Percentiles rank a stretch among this genome's conserved stretches.
Conservation (phyloP, 1,140 invertebrate genomes). For the Neotoxoptera formosana region DNA sequence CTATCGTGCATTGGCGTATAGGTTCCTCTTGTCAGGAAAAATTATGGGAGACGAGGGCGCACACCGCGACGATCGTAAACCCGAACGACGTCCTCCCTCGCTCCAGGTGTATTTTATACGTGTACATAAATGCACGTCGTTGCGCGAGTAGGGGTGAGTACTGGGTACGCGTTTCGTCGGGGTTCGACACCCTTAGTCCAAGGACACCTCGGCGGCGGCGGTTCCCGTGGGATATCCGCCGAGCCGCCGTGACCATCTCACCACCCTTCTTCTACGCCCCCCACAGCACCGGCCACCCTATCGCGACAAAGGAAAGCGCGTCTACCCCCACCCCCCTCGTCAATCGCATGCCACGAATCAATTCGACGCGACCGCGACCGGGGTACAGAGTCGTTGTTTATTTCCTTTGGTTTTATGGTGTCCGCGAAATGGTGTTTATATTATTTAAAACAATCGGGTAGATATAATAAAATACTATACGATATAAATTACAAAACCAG, state of each 20-base stretch:
- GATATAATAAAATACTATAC: background rate
- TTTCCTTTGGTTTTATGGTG: background rate
- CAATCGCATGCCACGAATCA: background rate
- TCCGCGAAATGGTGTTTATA: background rate
- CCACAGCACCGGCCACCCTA: no score
- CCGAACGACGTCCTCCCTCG: background rate
- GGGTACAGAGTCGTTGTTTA: background rate
- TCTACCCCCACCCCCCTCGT: background rate
- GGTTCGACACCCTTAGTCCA: background rate
- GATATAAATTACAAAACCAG: background rate
- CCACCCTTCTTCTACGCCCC: background rate
- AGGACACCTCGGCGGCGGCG: background rate
- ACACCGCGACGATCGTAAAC: background rate
- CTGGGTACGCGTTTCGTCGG: no score
- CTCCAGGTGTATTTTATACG: conserved; percentile 2
- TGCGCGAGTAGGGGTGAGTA: background rate
- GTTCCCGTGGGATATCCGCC: background rate
- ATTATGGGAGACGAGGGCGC: background rate
- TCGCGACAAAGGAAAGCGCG: background rate
- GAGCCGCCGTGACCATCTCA: no score
- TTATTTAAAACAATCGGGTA: background rate
- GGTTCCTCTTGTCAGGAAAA: background rate
- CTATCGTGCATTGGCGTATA: background rate
- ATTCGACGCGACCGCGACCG: background rate
- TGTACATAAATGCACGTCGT: background rate